phyloP scores from a whole-genome alignment of 1,140 invertebrate genomes.

The Drosophila ironensis region DNA sequence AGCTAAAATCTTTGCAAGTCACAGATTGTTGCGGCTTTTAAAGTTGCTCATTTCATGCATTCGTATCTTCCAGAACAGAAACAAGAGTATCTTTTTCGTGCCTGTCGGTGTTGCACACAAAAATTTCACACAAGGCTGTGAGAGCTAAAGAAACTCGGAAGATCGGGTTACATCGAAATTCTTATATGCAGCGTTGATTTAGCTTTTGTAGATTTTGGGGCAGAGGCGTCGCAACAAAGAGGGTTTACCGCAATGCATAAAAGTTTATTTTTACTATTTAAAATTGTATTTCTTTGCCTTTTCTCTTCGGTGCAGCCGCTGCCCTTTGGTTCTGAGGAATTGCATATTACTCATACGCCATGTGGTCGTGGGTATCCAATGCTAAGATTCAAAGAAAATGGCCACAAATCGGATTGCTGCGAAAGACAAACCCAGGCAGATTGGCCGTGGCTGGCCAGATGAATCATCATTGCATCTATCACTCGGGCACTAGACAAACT shows the following conservation, averaged over 20 bases:
- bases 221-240: slow-evolving; percentile 10
- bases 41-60: slow-evolving; percentile 24
- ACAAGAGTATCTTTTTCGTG: neutral
- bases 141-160: slow-evolving; percentile 47
- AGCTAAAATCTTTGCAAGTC: slow-evolving; percentile 25
- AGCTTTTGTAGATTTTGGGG: neutral
- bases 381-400: slow-evolving; percentile 25
- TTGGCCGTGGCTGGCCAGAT: slow-evolving; percentile 29
- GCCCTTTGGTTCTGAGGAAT: slow-evolving; percentile 49
- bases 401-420: slow-evolving; percentile 15
- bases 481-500: slow-evolving; percentile 25
- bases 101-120: slow-evolving; percentile 28
- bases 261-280: neutral
- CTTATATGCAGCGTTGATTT: slow-evolving; percentile 50
- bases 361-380: slow-evolving; percentile 50
- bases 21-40: slow-evolving; percentile 42
- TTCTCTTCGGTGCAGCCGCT: neutral
- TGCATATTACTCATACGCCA: slow-evolving; percentile 71
- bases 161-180: slow-evolving; percentile 70
- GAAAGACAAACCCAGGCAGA: slow-evolving; percentile 3
- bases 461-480: slow-evolving; percentile 40
- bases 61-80: slow-evolving; percentile 20
- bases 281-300: neutral
- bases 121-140: slow-evolving; percentile 68
- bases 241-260: no score